A percentile compares a stretch with the other conserved stretches of the same genome.
Conservation (phyloP, 2,888 invertebrate genomes). For the Mycogona germanica region DNA sequence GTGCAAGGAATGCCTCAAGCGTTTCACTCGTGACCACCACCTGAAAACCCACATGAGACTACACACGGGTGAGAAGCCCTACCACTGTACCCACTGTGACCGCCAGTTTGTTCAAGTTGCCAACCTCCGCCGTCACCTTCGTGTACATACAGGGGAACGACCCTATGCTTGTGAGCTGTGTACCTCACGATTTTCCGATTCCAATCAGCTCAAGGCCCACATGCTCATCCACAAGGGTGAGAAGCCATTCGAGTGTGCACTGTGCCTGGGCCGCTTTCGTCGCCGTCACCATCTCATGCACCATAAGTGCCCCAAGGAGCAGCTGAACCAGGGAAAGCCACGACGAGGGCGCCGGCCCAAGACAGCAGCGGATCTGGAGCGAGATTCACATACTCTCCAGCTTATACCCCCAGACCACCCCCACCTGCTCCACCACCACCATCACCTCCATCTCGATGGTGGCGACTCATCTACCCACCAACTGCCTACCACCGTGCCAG, state of each 20-base stretch:
- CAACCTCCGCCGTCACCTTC: constrained; percentile 71
- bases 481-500: constrained; percentile 11
- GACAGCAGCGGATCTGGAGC: constrained; percentile 12
- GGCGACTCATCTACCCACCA: neutral
- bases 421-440: constrained; percentile 9
- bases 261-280: constrained; percentile 66
- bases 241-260: constrained; percentile 71
- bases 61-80: constrained; percentile 88
- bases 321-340: constrained; percentile 25
- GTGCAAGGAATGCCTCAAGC: constrained; percentile 80
- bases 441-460: constrained; percentile 10
- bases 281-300: constrained; percentile 75
- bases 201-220: constrained; percentile 84
- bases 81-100: constrained; percentile 82
- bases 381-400: too few species aligned
- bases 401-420: constrained; percentile 4
- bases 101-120: constrained; percentile 89
- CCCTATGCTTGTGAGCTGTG: constrained; percentile 81
- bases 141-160: constrained; percentile 83
- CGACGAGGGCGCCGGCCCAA: constrained; percentile 26
- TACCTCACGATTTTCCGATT: constrained; percentile 75
- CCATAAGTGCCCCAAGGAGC: constrained; percentile 56
- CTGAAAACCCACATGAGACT: constrained; percentile 84
- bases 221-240: constrained; percentile 78
- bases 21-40: constrained; percentile 86